Evolutionary conservation across 2,113 vertebrate species (phyloP).

Genomic region (Phyllostomus hastatus): DNA sequence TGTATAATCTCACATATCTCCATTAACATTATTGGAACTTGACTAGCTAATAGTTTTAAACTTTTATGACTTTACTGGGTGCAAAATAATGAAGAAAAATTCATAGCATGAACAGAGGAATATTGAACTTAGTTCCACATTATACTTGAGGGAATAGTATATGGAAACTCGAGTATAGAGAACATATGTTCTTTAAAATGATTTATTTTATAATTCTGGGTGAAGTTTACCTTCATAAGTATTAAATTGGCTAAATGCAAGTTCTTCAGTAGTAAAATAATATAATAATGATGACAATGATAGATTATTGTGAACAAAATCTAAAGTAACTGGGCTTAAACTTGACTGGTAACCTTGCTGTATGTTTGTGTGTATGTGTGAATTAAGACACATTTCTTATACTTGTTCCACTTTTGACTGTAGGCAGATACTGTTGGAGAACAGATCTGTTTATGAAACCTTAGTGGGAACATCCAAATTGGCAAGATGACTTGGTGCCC

Average conservation of each 20-base stretch:
- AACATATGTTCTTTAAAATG: neutral
- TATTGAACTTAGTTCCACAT: neutral
- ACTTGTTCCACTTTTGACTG: conserved; percentile 42
- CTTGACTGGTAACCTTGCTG: neutral
- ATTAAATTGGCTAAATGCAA: neutral
- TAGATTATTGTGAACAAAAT: conserved; percentile 22
- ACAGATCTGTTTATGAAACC: conserved; percentile 61
- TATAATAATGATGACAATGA: neutral
- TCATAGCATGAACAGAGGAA: neutral
- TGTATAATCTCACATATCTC: neutral
- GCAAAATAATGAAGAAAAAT: neutral
- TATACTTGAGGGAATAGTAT: neutral
- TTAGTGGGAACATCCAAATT: conserved; percentile 63
- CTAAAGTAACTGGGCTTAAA: neutral
- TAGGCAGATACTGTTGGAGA: conserved; percentile 42
- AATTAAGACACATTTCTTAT: conserved; percentile 34
- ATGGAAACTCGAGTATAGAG: neutral
- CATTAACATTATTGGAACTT: neutral
- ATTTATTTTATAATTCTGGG: neutral
- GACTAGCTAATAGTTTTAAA: neutral
- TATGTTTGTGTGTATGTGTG: neutral
- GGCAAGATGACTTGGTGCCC: conserved; percentile 66
- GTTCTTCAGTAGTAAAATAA: conserved; percentile 13
- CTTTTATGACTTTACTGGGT: neutral
- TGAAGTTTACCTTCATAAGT: neutral